Evolutionary conservation across 2,797 vertebrate species (phyloP).

Genomic region (Platyrinchus mystaceus): DNA sequence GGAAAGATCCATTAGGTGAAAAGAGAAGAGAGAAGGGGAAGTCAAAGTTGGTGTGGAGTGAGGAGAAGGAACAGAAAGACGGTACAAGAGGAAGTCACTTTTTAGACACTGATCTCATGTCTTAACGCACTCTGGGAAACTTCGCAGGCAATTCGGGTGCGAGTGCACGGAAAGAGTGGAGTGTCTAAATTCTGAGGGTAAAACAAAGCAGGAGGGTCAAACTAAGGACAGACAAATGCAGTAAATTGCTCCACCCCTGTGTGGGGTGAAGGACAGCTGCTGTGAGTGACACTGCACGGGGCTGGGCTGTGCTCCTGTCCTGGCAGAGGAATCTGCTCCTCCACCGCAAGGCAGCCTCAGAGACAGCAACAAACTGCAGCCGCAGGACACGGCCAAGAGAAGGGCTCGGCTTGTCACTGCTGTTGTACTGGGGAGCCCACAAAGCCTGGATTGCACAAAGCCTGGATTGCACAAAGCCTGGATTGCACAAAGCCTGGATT

Average conservation of each 20-base stretch:
- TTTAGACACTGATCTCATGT: neutral
- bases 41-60: neutral
- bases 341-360: neutral
- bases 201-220: neutral
- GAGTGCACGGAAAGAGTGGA: neutral
- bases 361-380: neutral
- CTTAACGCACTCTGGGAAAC: neutral
- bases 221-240: neutral
- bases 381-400: fast-evolving
- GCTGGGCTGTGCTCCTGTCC: neutral
- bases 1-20: neutral
- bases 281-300: neutral
- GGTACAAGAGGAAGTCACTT: neutral
- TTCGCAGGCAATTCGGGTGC: neutral
- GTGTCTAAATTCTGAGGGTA: neutral
- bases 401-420: neutral
- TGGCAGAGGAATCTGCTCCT: neutral
- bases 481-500: neutral
- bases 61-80: neutral
- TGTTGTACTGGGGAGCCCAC: neutral
- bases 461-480: too few species aligned
- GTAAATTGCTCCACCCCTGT: neutral
- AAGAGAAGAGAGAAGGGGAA: neutral
- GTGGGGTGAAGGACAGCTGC: neutral
- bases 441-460: too few species aligned